Evolutionary conservation across 2,113 vertebrate genomes (phyloP), one percentile per base, ranked within the genome.

Genomic region (Gymnorhina tibicen): DNA sequence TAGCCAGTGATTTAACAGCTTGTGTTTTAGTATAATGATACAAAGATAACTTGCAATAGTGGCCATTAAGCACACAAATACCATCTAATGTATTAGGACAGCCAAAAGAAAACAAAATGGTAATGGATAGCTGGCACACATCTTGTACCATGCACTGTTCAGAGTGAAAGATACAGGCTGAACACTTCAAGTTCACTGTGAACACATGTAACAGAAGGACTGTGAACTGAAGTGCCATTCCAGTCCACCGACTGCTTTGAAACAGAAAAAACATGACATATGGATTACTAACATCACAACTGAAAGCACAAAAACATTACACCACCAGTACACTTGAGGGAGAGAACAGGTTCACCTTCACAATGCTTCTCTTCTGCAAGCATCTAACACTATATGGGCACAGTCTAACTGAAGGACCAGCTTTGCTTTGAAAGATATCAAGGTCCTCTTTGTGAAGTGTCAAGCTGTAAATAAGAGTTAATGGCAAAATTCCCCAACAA

Each of bases 161-260:
- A 63, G 59, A 63, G 75, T 11, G 12, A 46, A 59, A 82, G 30
- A 35, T 9, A 30, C 14, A 74, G 35, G 37, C 46, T 59, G 33
- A 92, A 67, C 11, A 4, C 23, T 47, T 72, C 22, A 41, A 66
- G 37, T 14, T 58, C 33, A 58, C 4, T 37, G 55, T 30, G 49
- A 28, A 85, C 3, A 1, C 3, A 30, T 0, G 0, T 26, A 52
- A 59, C 1, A 2, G 39, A 52, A 90, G 12, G 41, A 77, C 0
- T 44, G 27, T 13, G 39, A 62, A 27, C 47, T 63, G 20, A 82
- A 90, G n/a, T 24, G 44, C 15, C 30, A 39, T 39, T 83, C 47
- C 33, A 75, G 33, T 32, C 41, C 66, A 39, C 64, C 0, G 0
- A 37, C 59, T 66, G 47, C 49, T 68, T 83, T 26, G 15, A 50